A percentile compares a stretch with the other conserved stretches of the same genome.
These are phyloP conservation scores for Astreopora myriophthalma DNA, from an alignment of 64 coral and sea anemone species.

Conservation along the genomic window DNA sequence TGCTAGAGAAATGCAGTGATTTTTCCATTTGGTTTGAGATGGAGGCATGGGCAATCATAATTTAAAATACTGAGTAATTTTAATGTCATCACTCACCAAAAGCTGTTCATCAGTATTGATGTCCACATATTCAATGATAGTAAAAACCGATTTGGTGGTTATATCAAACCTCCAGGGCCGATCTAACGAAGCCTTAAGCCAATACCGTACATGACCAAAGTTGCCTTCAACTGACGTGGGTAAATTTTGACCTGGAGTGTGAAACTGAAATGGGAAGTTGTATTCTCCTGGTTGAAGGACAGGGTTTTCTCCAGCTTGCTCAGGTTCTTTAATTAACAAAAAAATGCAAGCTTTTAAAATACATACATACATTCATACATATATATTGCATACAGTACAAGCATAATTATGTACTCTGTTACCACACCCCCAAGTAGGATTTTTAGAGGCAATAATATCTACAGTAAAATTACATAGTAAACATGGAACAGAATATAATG, in stretches of 20 bases:
- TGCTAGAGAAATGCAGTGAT: too few species aligned
- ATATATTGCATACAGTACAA: too few species aligned
- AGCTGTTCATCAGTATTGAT: slow-evolving; percentile 60
- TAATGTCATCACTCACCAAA: slow-evolving; percentile 48
- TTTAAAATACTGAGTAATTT: too few species aligned
- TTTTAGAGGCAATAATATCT: too few species aligned
- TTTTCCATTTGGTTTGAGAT: too few species aligned
- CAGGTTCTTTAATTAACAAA: slow-evolving; percentile 48
- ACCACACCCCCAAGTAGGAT: too few species aligned
- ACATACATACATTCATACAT: too few species aligned
- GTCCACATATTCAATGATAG: slow-evolving; percentile 86
- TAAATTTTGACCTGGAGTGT: slow-evolving; percentile 68
- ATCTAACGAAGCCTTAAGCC: slow-evolving; percentile 84
- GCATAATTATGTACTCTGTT: too few species aligned
- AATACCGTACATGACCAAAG: slow-evolving; percentile 85
- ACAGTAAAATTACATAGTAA: too few species aligned
- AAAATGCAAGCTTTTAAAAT: background rate
- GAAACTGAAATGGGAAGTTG: slow-evolving; percentile 75
- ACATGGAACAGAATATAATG: too few species aligned
- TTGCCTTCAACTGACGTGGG: slow-evolving; percentile 85
- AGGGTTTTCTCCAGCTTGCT: slow-evolving; percentile 78
- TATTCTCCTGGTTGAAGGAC: slow-evolving; percentile 76
- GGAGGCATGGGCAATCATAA: too few species aligned
- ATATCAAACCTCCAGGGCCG: slow-evolving; percentile 95
- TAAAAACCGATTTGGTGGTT: slow-evolving; percentile 78